These are phyloP conservation scores for Elymnias hypermnestra DNA, from an alignment of 1,140 invertebrate species.

Conservation along the genomic window DNA sequence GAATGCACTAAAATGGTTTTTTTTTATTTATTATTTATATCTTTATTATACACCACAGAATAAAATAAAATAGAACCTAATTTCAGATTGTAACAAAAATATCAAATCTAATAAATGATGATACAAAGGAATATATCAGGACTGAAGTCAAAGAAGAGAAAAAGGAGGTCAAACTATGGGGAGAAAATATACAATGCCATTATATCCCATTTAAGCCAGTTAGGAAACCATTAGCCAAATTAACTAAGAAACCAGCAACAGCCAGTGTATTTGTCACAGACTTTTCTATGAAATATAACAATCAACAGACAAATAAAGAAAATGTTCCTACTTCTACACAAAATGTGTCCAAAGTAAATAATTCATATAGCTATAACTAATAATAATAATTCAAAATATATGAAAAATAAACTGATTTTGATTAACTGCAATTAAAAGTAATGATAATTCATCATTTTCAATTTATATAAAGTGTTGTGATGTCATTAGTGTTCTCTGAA, in stretches of 20 bases:
- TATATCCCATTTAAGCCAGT: conserved; percentile 46
- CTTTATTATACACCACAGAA: too few species aligned
- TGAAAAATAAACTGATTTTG: not conserved
- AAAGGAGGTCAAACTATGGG: conserved; percentile 54
- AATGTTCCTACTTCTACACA: conserved; percentile 26
- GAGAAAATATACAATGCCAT: conserved; percentile 60
- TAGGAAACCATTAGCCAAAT: conserved; percentile 52
- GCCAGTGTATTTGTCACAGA: conserved; percentile 55
- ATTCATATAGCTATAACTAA: too few species aligned
- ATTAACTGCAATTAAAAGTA: not conserved
- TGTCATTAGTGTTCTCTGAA: too few species aligned
- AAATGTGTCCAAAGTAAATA: conserved; percentile 25
- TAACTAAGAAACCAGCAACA: conserved; percentile 61
- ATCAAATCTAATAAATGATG: conserved; percentile 58
- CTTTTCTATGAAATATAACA: conserved; percentile 72
- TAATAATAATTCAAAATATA: too few species aligned
- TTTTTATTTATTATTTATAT: too few species aligned
- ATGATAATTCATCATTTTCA: too few species aligned
- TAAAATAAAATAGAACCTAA: too few species aligned
- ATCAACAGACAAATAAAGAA: conserved; percentile 22
- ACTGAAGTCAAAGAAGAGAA: conserved; percentile 47
- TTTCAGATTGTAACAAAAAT: conserved; percentile 71
- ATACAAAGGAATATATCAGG: conserved; percentile 64
- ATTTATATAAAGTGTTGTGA: too few species aligned
- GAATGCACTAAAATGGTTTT: too few species aligned